Evolutionary conservation across 1,140 invertebrate genomes (phyloP).

Genomic region (Polypedilum pembai): DNA sequence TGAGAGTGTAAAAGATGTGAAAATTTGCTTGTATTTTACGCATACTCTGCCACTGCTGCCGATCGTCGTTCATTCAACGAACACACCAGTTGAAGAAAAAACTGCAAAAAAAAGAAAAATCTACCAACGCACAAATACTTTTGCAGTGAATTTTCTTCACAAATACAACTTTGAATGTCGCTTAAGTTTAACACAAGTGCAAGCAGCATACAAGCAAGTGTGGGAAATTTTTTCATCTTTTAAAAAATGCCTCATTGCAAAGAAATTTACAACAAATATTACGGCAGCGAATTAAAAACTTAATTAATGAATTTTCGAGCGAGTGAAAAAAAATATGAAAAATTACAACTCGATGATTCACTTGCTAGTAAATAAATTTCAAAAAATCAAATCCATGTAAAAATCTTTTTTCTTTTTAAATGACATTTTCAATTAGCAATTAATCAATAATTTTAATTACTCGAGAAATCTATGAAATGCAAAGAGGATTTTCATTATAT

Average conservation of each 20-base stretch:
- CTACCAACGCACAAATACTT: background rate
- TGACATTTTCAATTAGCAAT: background rate
- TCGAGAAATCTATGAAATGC: too few relatives aligned
- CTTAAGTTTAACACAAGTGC: too few relatives aligned
- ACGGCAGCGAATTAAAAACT: background rate
- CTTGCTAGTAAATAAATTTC: too few relatives aligned
- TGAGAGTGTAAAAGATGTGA: background rate
- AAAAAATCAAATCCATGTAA: too few relatives aligned
- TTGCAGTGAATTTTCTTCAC: background rate
- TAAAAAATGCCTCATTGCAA: constrained; percentile 2
- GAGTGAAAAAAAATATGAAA: too few relatives aligned
- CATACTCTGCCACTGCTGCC: background rate
- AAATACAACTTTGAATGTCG: background rate
- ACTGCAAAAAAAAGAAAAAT: constrained; percentile 11
- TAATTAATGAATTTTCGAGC: background rate
- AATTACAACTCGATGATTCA: too few relatives aligned
- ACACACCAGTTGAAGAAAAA: background rate
- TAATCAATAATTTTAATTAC: background rate
- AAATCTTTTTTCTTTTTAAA: background rate
- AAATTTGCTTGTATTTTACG: constrained; percentile 1
- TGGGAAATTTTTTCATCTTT: background rate
- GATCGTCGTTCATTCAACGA: constrained; percentile 2
- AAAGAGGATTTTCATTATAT: too few relatives aligned
- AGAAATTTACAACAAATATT: background rate
- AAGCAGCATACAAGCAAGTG: too few relatives aligned